Base-by-base conservation (phyloP, 1,140 invertebrate genomes). In the Elymnias hypermnestra region DNA sequence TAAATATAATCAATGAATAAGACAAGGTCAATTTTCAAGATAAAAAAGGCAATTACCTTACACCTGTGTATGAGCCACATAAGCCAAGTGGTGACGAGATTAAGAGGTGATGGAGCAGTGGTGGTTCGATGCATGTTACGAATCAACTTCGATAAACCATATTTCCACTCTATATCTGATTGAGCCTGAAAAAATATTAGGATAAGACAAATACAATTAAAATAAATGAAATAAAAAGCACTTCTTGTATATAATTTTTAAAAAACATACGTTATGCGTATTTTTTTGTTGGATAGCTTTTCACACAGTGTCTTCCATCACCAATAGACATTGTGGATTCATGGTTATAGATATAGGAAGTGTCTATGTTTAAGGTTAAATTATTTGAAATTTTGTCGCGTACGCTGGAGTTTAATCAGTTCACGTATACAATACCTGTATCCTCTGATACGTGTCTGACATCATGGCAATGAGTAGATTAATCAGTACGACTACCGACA, bases 151-250 rank as follows among this genome's bases (percentile, higher is more conserved):
- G 98, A 98, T 61, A 99, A 87, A 18, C 98, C 98, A 76, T 98
- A 99, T 86, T 99, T 99, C 98, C 98, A 99, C 86, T 99, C 98
- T 63, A 98, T 98, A 86, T 99, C 98, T n/a, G 98, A 99, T 90
- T 99, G 97, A 28, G 97, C 96, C 91, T 97, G 73, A 25, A 48
- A 35, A 2, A 1, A 15, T 15, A 31, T 4, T 21, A 4, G 19
- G 19, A 21, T 21, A 21, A 21, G n/a, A n/a, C n/a, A n/a, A n/a
- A n/a, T n/a, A n/a, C n/a, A n/a, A n/a, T n/a, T n/a, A n/a, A n/a
- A n/a, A n/a, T n/a, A n/a, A n/a, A n/a, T n/a, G n/a, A n/a, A n/a
- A n/a, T n/a, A n/a, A n/a, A n/a, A n/a, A n/a, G n/a, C n/a, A n/a
- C n/a, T n/a, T n/a, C n/a, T n/a, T n/a, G n/a, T n/a, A n/a, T n/a